Base-by-base conservation (phyloP, 92 coral and sea anemone genomes). In the Actinernus sp. region DNA sequence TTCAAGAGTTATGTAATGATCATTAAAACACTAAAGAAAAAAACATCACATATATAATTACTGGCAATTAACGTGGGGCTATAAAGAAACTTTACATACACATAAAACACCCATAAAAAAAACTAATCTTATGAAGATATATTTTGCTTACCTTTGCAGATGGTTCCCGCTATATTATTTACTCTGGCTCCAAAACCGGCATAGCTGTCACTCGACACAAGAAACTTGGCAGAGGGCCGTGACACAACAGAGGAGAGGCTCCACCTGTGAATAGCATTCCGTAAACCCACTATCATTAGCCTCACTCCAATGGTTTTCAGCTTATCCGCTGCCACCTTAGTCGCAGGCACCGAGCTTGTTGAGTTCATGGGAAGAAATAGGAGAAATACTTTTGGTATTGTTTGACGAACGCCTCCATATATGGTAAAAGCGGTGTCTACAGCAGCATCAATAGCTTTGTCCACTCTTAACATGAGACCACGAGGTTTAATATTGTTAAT, bases 321-420 rank as follows among this genome's bases (percentile, higher is more conserved):
- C 22, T 83, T 81, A 21, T 31, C 58, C 4, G 86, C 65, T 24
- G 93, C 96, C 11, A 53, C 49, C 31, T 40, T 46, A 1, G 63
- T 60, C 0, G 52, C 52, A 23, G 52, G 18, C 21, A 23, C 52
- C 10, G 52, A 6, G 19, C 52, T 45, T 4, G 52, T 8, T 4
- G 52, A 45, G 8, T 17, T 17, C 4, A 23, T 17, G 8, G 92
- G 96, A 14, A 78, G 90, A 26, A 93, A 39, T 19, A 93, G 58
- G 7, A 93, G 24, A 41, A 81, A 76, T 27, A 74, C 66, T 59
- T 93, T 93, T 6, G 92, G 96, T 3, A 60, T 63, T 8, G 78
- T 51, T 57, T 87, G 92, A 30, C 98, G 69, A 11, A 91, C 87
- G 7, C 98, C 98, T 23, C 98, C 98, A 74, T 54, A 86, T 18